Conservation (phyloP, 2,888 invertebrate species). For the Nasonia oneida region DNA sequence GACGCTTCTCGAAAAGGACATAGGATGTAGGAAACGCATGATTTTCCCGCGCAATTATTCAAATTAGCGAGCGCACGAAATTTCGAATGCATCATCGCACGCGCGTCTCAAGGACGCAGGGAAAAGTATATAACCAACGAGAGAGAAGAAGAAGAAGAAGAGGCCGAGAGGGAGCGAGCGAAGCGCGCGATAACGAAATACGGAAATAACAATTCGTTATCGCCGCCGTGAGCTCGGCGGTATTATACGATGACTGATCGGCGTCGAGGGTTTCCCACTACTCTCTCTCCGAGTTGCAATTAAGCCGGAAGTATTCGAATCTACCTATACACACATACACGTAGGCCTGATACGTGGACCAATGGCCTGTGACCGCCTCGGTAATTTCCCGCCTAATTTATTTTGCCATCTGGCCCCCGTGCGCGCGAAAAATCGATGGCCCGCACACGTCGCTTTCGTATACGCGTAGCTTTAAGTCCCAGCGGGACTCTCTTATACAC, state of each 20-base stretch:
- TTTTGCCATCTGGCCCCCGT: constrained; percentile 43
- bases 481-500: too few relatives aligned
- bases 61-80: too few relatives aligned
- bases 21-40: not conserved
- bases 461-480: too few relatives aligned
- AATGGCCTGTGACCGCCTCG: too few relatives aligned
- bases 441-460: not conserved
- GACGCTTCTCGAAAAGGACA: not conserved
- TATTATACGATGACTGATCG: not conserved
- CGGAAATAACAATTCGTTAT: not conserved
- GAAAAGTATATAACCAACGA: not conserved
- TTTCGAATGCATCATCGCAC: not conserved
- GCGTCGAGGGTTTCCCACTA: not conserved
- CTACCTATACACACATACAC: not conserved
- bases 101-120: not conserved
- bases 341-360: not conserved
- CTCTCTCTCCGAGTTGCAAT: not conserved
- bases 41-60: too few relatives aligned
- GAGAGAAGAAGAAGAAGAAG: not conserved
- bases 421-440: constrained; percentile 27
- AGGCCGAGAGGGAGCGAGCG: not conserved
- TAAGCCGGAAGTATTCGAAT: not conserved
- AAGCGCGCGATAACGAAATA: constrained; percentile 7
- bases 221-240: not conserved
- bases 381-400: constrained; percentile 28